phyloP scores from a whole-genome alignment of 2,888 invertebrate genomes.

The Tineola bisselliella region DNA sequence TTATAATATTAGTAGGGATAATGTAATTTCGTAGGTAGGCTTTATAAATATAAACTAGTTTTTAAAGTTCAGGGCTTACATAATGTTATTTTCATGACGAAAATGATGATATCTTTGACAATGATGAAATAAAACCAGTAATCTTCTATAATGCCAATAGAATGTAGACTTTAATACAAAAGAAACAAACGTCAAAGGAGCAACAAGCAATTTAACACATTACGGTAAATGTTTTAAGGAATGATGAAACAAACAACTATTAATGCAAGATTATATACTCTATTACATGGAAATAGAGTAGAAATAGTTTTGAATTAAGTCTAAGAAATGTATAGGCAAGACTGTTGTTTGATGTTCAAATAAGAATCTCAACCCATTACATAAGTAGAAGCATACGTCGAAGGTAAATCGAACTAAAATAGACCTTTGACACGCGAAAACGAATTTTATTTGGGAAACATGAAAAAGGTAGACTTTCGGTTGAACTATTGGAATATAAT shows the following conservation, averaged over 20 bases:
- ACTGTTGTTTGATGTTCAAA: slow-evolving; percentile 4
- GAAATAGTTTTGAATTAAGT: background rate
- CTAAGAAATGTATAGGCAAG: background rate
- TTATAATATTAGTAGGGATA: too few relatives aligned
- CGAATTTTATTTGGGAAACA: slow-evolving; percentile 5
- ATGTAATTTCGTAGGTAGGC: too few relatives aligned
- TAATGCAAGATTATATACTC: background rate
- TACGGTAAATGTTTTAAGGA: slow-evolving; percentile 19
- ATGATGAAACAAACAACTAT: slow-evolving; percentile 15
- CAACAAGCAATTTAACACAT: slow-evolving; percentile 18
- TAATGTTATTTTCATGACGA: background rate
- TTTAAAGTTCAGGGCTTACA: background rate
- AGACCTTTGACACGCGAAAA: slow-evolving; percentile 12
- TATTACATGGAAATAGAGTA: background rate
- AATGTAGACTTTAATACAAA: slow-evolving; percentile 4
- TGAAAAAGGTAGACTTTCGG: background rate
- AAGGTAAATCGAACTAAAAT: slow-evolving; percentile 12
- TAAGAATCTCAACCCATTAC: slow-evolving; percentile 12
- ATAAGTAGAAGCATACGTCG: slow-evolving; percentile 9
- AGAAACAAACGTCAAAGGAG: slow-evolving; percentile 9
- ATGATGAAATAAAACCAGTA: background rate
- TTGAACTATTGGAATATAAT: background rate
- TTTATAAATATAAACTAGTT: background rate
- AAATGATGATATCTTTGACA: slow-evolving; percentile 4
- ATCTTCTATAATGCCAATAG: background rate